These are phyloP conservation scores for Tenthredo distinguenda DNA, from an alignment of 2,888 invertebrate species.

Conservation along the genomic window DNA sequence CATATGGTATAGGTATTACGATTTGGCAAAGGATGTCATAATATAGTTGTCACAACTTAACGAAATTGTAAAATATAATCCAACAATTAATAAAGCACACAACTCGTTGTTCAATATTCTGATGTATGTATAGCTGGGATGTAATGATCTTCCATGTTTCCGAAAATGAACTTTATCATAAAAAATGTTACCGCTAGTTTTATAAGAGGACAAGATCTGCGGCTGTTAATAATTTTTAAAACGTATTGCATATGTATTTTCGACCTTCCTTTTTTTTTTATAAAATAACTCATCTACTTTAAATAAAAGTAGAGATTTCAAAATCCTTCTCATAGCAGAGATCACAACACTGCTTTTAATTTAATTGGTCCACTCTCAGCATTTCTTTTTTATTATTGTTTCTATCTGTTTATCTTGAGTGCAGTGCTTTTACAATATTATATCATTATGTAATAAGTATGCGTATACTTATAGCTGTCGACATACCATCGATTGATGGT, in stretches of 20 bases:
- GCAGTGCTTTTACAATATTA: constrained; percentile 18
- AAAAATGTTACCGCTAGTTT: neutral
- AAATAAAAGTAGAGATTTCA: neutral
- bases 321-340: neutral
- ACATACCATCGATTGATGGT: neutral
- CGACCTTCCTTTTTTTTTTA: neutral
- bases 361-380: constrained; percentile 45
- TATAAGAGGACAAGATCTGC: neutral
- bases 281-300: neutral
- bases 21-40: neutral
- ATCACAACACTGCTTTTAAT: constrained; percentile 1
- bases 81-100: neutral
- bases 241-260: neutral
- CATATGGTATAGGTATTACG: neutral
- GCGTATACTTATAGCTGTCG: constrained; percentile 3
- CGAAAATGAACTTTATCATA: neutral
- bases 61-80: neutral
- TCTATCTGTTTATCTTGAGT: neutral
- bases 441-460: constrained; percentile 16
- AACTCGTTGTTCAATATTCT: constrained; percentile 1
- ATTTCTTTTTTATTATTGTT: constrained; percentile 11
- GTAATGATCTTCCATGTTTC: neutral
- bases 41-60: neutral
- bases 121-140: neutral
- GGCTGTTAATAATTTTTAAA: neutral